Conservation (phyloP, 2,797 vertebrate species). For the Hydrolagus colliei region DNA sequence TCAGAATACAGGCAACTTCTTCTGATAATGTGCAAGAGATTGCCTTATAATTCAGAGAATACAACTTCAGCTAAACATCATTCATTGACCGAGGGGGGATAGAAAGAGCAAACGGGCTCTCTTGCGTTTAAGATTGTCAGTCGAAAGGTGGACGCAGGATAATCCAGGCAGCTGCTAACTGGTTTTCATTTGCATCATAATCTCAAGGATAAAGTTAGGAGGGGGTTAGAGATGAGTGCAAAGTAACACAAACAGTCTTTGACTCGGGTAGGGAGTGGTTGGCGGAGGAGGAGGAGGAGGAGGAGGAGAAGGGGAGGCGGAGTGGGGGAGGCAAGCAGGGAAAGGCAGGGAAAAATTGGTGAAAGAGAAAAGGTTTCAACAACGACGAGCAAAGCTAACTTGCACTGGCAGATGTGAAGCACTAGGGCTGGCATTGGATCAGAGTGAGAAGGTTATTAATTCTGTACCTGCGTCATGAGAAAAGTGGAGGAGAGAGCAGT, state of each 20-base stretch:
- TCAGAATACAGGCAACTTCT: no score
- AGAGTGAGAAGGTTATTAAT: neutral
- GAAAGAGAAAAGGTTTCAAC: no score
- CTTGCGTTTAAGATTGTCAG: neutral
- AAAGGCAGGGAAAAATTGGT: no score
- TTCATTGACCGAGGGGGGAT: no score
- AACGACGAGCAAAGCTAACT: neutral
- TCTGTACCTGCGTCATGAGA: neutral
- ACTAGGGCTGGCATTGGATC: neutral
- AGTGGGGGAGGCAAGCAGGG: no score
- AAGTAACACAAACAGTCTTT: neutral
- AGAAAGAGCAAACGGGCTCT: neutral
- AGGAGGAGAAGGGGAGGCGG: neutral
- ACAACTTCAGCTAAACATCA: no score
- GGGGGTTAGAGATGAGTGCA: neutral
- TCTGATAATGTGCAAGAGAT: no score
- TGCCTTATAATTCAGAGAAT: no score
- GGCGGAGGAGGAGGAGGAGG: neutral
- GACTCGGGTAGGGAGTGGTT: neutral
- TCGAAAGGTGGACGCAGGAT: neutral
- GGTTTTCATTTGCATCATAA: neutral
- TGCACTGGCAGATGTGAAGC: neutral
- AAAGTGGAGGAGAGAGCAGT: neutral
- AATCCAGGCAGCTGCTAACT: neutral
- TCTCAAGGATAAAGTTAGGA: conserved; percentile 16